phyloP scores from a whole-genome alignment of 2,113 vertebrate genomes.

The Triplophysa rosa region DNA sequence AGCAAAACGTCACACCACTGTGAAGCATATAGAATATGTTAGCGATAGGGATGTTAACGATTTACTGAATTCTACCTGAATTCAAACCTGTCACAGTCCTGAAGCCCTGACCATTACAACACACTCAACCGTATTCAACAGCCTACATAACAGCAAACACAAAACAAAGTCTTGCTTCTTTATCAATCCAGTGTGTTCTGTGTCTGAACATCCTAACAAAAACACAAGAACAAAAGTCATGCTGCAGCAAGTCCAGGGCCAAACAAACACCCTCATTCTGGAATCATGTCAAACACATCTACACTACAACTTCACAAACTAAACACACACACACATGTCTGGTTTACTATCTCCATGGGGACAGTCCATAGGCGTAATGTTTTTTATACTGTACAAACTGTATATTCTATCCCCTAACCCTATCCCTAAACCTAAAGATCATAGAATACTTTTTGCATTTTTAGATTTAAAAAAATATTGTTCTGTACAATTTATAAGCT shows the following conservation, averaged over 20 bases:
- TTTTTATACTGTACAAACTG: too few relatives aligned
- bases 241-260: conserved; percentile 3
- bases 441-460: too few relatives aligned
- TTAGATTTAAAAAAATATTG: too few relatives aligned
- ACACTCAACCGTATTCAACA: background rate
- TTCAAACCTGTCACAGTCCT: background rate
- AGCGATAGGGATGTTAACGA: too few relatives aligned
- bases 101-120: too few relatives aligned
- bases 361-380: too few relatives aligned
- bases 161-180: background rate
- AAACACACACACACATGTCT: background rate
- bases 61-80: background rate
- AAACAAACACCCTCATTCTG: background rate
- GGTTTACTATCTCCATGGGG: too few relatives aligned
- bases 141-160: background rate
- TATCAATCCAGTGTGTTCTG: conserved; percentile 24
- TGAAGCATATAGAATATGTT: background rate
- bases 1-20: conserved; percentile 44
- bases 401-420: too few relatives aligned
- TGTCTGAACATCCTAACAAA: conserved; percentile 3
- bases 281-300: background rate
- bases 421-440: too few relatives aligned
- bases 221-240: conserved; percentile 21
- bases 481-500: too few relatives aligned
- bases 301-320: background rate